Base-by-base conservation (phyloP, 1,140 invertebrate species). In the Octopus bimaculoides region DNA sequence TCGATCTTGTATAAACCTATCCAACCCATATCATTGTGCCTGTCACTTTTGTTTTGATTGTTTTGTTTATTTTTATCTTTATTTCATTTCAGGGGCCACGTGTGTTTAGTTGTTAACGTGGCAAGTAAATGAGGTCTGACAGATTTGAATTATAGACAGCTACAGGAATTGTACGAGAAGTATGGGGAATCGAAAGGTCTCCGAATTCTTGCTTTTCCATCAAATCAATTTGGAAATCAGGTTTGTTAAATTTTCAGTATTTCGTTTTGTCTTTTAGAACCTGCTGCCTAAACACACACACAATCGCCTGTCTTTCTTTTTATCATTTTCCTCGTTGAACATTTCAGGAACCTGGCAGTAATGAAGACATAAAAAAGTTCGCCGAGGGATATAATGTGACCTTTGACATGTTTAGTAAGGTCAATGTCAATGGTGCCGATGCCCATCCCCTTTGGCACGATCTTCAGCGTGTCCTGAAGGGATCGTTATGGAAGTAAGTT, bases 381-480 rank as follows among this genome's bases (percentile, higher is more conserved):
- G 82, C 80, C 20, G 56, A 69, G 7, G 83, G 85, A 69, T 83
- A 78, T 77, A 61, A 83, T 71, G 86, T 86, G 41, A 80, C 86
- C 56, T 88, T 88, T 82, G 86, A 87, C 81, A 82, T 88, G 80
- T 89, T 87, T 80, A 66, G 93, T 94, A 93, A 93, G 89, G 90
- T 97, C 26, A 92, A 96, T 84, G 96, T 98, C 0, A 98, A 97
- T 88, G 96, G 96, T 0, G 92, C 93, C 5, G 89, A 93, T 80
- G 93, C 96, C 9, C 93, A 94, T 90, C 96, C 96, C 0, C 86
- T 98, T 26, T 98, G 93, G 91, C 94, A 94, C 80, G 98, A 93
- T 87, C 90, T 98, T 82, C 96, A 97, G 90, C 88, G 92, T 53
- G 95, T 94, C 81, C 93, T 95, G 78, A 80, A 81, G 66, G 90